Evolutionary conservation across 2,888 invertebrate species (phyloP).

Genomic region (Periphyllus acericola): DNA sequence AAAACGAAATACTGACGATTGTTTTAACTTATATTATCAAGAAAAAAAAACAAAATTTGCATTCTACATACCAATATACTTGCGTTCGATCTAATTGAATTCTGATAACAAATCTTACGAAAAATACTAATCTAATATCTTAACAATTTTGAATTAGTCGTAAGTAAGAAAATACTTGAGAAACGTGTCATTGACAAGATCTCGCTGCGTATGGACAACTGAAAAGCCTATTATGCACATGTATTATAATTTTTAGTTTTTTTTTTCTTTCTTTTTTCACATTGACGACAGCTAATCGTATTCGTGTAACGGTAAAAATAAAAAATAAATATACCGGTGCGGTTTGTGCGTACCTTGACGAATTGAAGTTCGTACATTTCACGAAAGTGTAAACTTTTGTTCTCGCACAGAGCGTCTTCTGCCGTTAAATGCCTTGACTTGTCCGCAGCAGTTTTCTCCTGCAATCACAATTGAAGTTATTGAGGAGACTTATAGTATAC

Average conservation of each 20-base stretch:
- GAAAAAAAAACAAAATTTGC: too few relatives aligned
- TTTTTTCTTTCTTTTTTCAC: background rate
- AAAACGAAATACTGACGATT: too few relatives aligned
- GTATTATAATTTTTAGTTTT: background rate
- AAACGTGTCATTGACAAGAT: background rate
- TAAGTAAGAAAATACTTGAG: background rate
- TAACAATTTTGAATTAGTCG: too few relatives aligned
- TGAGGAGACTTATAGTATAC: background rate
- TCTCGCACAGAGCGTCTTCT: conserved; percentile 55
- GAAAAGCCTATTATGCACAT: background rate
- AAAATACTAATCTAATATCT: too few relatives aligned
- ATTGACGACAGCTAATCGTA: background rate
- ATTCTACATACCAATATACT: too few relatives aligned
- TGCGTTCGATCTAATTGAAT: too few relatives aligned
- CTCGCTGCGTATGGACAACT: background rate
- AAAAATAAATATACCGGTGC: conserved; percentile 43
- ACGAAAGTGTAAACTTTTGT: conserved; percentile 59
- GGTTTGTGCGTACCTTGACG: conserved; percentile 53
- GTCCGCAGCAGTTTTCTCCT: conserved; percentile 56
- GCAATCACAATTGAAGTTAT: conserved; percentile 48
- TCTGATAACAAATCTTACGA: too few relatives aligned
- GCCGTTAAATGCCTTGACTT: conserved; percentile 49
- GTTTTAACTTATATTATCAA: too few relatives aligned
- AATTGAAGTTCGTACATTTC: conserved; percentile 60
- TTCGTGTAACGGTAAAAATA: conserved; percentile 44